Evolutionary conservation across 2,113 vertebrate genomes (phyloP), one percentile per base, ranked within the genome.

Genomic region (Enhydra lutris): DNA sequence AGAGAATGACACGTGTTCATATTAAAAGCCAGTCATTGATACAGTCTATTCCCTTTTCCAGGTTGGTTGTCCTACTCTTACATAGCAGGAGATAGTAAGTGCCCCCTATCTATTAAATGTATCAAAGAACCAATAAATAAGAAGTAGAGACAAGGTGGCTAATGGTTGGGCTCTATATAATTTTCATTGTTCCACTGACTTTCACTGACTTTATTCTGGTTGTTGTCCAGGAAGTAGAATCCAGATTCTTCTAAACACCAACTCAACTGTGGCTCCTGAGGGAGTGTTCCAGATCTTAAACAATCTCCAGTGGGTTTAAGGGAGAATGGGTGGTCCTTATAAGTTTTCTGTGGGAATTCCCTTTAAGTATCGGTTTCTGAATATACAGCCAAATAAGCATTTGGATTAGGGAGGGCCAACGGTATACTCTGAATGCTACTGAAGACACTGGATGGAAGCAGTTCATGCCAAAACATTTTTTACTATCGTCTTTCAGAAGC

Each of bases 311-410:
- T 92, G 94, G 67, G 45, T 23, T 88, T 94, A 86, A 34, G 29
- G 26, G 34, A 91, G 42, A n/a, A 39, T 97, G 95, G 65, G 88
- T 96, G 95, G 90, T 97, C 95, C 23, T 63, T 61, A 50, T 55
- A 95, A 92, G 6, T 21, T 39, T 78, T 91, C 50, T 80, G 92
- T 95, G 95, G 84, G 88, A 97, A 97, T 97, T 91, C 65, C 57
- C 73, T 92, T 85, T 91, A n/a, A 74, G 21, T 86, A 85, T 74
- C n/a, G 13, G 88, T 95, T 98, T 96, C 92, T 89, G 63, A 97
- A 69, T 91, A 88, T 97, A 94, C 88, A 95, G 95, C 90, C 97
- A 97, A 97, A 92, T 0, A 91, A 85, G 71, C 78, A 97, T 59
- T 85, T 97, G 88, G 61, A 96, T 97, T 96, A 96, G 88, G 20